Conservation (phyloP, 2,888 invertebrate species). For the Formica aserva region DNA sequence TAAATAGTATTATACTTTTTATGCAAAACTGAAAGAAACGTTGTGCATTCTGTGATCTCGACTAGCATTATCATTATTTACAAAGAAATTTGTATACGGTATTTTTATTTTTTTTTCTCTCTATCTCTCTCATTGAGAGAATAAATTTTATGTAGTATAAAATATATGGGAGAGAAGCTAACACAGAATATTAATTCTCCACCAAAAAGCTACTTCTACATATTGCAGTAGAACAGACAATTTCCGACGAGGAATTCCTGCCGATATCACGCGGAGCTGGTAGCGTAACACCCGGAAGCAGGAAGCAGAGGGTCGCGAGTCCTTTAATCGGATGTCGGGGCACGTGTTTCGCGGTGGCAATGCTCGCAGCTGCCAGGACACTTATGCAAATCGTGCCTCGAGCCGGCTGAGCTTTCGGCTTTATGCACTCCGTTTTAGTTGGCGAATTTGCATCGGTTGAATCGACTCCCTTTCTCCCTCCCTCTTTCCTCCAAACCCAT, state of each 20-base stretch:
- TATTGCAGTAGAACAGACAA: conserved; percentile 29
- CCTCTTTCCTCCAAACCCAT: conserved; percentile 61
- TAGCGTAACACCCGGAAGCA: conserved; percentile 73
- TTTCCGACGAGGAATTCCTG: conserved; percentile 51
- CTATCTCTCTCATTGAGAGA: not conserved
- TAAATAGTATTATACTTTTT: not conserved
- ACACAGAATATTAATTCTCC: not conserved
- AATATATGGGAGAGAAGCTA: not conserved
- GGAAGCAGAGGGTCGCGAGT: conserved; percentile 74
- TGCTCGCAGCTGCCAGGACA: conserved; percentile 83
- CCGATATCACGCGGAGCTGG: conserved; percentile 56
- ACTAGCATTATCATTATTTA: not conserved
- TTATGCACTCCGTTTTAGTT: conserved; percentile 81
- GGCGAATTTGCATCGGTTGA: conserved; percentile 83
- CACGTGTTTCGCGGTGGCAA: conserved; percentile 81
- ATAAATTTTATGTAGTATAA: not conserved
- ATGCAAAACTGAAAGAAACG: not conserved
- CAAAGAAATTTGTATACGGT: not conserved
- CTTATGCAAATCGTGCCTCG: conserved; percentile 83
- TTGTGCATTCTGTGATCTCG: too few species aligned
- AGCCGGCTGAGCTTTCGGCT: conserved; percentile 83
- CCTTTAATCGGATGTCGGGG: conserved; percentile 82
- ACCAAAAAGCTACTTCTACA: not conserved
- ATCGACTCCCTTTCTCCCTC: conserved; percentile 74
- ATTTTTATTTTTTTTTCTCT: not conserved